These are phyloP conservation scores for Lissonota sp. DNA, from an alignment of 2,888 invertebrate genomes.

Conservation along the genomic window DNA sequence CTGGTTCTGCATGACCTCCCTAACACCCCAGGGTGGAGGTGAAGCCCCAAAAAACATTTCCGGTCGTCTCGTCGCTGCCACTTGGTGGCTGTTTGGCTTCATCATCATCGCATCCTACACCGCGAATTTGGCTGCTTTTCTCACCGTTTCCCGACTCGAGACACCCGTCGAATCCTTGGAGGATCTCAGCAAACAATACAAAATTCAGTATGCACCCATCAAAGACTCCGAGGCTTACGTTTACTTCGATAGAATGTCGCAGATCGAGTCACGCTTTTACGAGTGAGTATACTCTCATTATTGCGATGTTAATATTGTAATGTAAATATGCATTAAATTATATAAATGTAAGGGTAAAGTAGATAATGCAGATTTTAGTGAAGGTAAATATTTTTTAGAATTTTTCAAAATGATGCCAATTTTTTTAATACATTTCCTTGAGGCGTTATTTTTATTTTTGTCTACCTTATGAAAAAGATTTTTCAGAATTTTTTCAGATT, in stretches of 20 bases:
- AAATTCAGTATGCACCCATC: constrained; percentile 97
- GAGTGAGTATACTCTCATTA: constrained; percentile 87
- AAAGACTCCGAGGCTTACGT: constrained; percentile 95
- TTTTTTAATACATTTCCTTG: too few species aligned
- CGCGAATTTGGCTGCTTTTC: constrained; percentile 98
- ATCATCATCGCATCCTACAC: constrained; percentile 99
- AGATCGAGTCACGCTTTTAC: constrained; percentile 97
- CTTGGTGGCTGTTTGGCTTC: constrained; percentile 99
- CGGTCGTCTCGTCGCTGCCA: constrained; percentile 97
- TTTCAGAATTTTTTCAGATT: too few species aligned
- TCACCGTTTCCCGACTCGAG: constrained; percentile 96
- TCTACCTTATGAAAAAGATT: too few species aligned
- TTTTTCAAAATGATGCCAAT: too few species aligned
- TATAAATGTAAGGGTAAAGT: too few species aligned
- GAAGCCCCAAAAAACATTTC: constrained; percentile 98
- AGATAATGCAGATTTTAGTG: too few species aligned
- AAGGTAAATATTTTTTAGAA: too few species aligned
- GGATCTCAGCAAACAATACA: constrained; percentile 97
- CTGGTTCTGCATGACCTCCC: constrained; percentile 99
- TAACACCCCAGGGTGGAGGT: constrained; percentile 97
- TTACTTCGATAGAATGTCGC: constrained; percentile 98
- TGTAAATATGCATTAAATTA: background rate
- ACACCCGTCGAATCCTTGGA: constrained; percentile 97
- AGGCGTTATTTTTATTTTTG: too few species aligned
- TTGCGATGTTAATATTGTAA: background rate